A percentile compares a stretch with the other conserved stretches of the same genome.
Conservation (phyloP, 2,888 invertebrate genomes). For the Xestia c-nigrum region DNA sequence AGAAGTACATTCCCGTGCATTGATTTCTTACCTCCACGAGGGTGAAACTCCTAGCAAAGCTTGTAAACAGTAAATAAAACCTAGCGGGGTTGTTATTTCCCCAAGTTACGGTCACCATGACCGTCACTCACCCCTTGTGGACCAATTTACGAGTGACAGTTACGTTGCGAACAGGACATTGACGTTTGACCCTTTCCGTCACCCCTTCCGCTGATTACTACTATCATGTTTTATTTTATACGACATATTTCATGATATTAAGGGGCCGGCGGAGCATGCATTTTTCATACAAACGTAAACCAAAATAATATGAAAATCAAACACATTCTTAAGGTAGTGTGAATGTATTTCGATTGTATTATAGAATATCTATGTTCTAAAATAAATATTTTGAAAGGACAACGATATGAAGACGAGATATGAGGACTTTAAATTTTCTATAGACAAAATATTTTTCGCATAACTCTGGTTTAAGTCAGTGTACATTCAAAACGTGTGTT, state of each 20-base stretch:
- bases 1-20: not conserved
- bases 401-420: no score
- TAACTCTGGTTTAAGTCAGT: no score
- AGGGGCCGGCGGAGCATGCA: no score
- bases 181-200: constrained; percentile 19
- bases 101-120: not conserved
- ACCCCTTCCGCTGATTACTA: constrained; percentile 1
- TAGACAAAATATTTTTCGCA: no score
- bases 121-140: not conserved
- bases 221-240: not conserved
- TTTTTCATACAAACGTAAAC: no score
- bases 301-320: no score
- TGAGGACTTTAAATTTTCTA: no score
- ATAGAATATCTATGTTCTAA: no score
- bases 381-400: no score
- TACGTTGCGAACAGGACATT: constrained; percentile 46
- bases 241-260: not conserved
- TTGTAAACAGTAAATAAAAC: not conserved
- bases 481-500: no score
- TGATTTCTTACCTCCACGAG: not conserved
- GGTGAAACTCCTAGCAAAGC: not conserved
- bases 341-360: no score
- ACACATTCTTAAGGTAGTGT: no score
- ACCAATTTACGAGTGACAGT: not conserved
- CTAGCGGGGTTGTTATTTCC: not conserved